Evolutionary conservation across 2,113 vertebrate species (phyloP).

Genomic region (Craseonycteris thonglongyai): DNA sequence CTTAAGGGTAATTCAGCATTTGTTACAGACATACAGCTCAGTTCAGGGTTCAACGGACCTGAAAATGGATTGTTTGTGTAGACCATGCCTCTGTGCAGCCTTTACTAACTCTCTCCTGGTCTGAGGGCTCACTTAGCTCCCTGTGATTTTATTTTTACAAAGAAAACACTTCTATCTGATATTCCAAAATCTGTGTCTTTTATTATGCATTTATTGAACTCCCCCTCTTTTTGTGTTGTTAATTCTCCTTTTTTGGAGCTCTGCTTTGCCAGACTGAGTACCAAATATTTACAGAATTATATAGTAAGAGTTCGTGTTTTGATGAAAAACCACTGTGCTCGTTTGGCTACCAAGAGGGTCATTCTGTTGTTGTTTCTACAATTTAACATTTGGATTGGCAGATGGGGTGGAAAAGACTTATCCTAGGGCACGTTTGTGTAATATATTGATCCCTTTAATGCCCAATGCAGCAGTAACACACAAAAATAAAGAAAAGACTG

Average conservation of each 20-base stretch:
- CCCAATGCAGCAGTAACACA: not conserved
- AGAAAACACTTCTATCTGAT: not conserved
- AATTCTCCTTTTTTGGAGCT: not conserved
- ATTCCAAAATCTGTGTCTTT: not conserved
- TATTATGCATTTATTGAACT: not conserved
- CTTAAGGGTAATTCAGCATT: not conserved
- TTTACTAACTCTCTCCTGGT: not conserved
- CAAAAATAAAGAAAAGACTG: not conserved
- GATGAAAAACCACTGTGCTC: constrained; percentile 26
- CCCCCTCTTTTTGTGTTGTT: not conserved
- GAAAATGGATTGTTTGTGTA: not conserved
- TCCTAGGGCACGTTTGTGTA: not conserved
- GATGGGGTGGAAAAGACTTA: constrained; percentile 39
- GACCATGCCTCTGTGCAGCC: not conserved
- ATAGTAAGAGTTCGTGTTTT: not conserved
- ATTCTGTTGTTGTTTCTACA: constrained; percentile 7
- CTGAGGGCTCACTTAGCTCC: not conserved
- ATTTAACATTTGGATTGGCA: constrained; percentile 50
- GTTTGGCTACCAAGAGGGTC: constrained; percentile 21
- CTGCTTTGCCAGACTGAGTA: not conserved
- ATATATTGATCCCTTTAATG: not conserved
- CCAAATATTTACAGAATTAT: constrained; percentile 27
- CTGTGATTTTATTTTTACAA: not conserved
- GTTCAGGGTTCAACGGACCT: not conserved
- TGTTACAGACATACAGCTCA: not conserved